A percentile compares a stretch with the other conserved stretches of the same genome.
Conservation (phyloP, 2,113 vertebrate species). For the Numida meleagris region DNA sequence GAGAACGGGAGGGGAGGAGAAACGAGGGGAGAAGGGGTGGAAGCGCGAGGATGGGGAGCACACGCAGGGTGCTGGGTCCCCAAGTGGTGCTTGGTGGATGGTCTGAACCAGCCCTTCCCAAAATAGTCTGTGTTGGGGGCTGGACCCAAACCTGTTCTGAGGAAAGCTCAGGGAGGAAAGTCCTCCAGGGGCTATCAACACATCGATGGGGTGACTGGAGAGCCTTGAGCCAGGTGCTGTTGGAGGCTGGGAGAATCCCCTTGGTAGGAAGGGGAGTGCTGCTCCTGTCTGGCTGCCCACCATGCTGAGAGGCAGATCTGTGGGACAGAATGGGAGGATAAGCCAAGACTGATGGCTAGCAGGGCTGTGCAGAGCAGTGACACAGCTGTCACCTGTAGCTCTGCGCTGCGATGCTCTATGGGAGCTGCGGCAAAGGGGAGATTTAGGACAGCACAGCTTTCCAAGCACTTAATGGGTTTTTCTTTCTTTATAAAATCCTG, state of each 20-base stretch:
- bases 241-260: not conserved
- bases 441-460: not conserved
- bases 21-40: not conserved
- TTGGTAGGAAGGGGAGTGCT: not conserved
- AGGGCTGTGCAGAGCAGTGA: not conserved
- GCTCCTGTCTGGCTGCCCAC: not conserved
- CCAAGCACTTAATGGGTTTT: not conserved
- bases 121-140: not conserved
- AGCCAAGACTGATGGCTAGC: not conserved
- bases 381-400: not conserved
- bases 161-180: not conserved
- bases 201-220: not conserved
- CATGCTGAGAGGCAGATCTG: not conserved
- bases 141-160: not conserved
- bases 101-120: not conserved
- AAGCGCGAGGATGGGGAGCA: not conserved
- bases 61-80: not conserved
- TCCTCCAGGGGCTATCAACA: not conserved
- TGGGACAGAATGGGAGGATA: not conserved
- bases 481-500: not conserved
- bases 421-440: not conserved
- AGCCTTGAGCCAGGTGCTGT: not conserved
- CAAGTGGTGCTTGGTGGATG: not conserved
- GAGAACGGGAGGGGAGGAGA: not conserved
- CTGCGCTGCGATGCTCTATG: not conserved